Evolutionary conservation across 2,888 invertebrate species (phyloP).

Genomic region (Mycogona germanica): DNA sequence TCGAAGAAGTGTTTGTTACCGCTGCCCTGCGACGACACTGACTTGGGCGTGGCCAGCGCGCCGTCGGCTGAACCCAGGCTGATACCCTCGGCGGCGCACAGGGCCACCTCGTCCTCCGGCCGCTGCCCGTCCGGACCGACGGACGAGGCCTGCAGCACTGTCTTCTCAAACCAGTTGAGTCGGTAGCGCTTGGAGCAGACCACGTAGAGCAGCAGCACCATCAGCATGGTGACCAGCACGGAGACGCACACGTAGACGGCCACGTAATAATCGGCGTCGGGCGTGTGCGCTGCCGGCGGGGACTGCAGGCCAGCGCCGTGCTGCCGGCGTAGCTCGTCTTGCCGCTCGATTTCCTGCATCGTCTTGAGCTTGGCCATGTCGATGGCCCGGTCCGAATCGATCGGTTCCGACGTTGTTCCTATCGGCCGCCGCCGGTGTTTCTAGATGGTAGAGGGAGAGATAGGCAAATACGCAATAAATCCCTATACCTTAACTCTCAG

Average conservation of each 20-base stretch:
- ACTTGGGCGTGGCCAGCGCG: constrained; percentile 10
- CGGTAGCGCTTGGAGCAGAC: constrained; percentile 43
- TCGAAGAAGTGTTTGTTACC: constrained; percentile 13
- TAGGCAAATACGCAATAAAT: too few relatives aligned
- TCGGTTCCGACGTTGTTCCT: too few relatives aligned
- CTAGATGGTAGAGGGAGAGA: too few relatives aligned
- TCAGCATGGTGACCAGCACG: constrained; percentile 17
- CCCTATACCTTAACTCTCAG: too few relatives aligned
- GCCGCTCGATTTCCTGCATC: too few relatives aligned
- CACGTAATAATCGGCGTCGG: constrained; percentile 15
- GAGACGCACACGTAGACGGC: constrained; percentile 20
- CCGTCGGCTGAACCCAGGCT: neutral
- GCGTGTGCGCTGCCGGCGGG: too few relatives aligned
- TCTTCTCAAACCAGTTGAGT: constrained; percentile 48
- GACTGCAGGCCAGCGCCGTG: too few relatives aligned
- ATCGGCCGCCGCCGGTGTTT: too few relatives aligned
- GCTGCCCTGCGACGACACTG: constrained; percentile 15
- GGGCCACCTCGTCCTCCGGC: constrained; percentile 31
- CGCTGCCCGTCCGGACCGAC: constrained; percentile 45
- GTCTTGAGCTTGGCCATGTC: too few relatives aligned
- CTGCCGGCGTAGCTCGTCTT: too few relatives aligned
- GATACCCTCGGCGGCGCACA: neutral
- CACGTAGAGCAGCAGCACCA: constrained; percentile 37
- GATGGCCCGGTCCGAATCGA: too few relatives aligned
- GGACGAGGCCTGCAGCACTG: constrained; percentile 41